These are phyloP conservation scores for Colletes latitarsis DNA, from an alignment of 1,140 invertebrate genomes.

Conservation along the genomic window DNA sequence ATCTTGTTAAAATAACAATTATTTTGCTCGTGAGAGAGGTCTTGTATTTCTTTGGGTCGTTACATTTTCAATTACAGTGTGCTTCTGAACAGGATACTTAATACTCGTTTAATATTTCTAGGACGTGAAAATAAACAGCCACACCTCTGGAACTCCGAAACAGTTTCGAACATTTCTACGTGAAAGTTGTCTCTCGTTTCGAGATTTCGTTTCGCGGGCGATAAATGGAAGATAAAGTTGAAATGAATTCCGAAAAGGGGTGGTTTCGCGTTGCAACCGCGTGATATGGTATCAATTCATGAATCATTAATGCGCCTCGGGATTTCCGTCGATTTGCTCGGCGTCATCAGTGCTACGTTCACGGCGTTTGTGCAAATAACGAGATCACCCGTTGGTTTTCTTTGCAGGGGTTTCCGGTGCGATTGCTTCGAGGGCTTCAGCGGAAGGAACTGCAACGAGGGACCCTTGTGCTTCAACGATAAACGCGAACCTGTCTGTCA, in stretches of 20 bases:
- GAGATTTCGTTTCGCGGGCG: constrained; percentile 3
- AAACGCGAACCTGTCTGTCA: constrained; percentile 85
- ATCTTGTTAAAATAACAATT: too few species aligned
- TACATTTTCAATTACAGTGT: too few species aligned
- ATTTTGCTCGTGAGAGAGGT: too few species aligned
- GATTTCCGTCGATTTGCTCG: neutral
- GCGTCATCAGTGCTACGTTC: neutral
- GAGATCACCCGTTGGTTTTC: constrained; percentile 17
- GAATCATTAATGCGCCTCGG: constrained; percentile 35
- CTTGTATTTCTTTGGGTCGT: too few species aligned
- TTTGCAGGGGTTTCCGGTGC: constrained; percentile 84
- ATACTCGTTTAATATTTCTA: too few species aligned
- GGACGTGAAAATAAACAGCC: too few species aligned
- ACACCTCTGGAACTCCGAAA: too few species aligned
- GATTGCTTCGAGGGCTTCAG: constrained; percentile 88
- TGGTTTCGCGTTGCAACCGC: neutral
- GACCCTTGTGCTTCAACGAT: constrained; percentile 86
- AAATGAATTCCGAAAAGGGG: neutral
- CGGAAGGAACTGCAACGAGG: constrained; percentile 86
- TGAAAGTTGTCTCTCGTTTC: too few species aligned
- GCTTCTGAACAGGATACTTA: too few species aligned
- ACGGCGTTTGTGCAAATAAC: neutral
- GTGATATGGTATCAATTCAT: constrained; percentile 20
- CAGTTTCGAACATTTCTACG: too few species aligned
- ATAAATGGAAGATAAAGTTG: neutral